These are phyloP conservation scores for Nestor notabilis DNA, from an alignment of 2,113 vertebrate genomes.

Conservation along the genomic window DNA sequence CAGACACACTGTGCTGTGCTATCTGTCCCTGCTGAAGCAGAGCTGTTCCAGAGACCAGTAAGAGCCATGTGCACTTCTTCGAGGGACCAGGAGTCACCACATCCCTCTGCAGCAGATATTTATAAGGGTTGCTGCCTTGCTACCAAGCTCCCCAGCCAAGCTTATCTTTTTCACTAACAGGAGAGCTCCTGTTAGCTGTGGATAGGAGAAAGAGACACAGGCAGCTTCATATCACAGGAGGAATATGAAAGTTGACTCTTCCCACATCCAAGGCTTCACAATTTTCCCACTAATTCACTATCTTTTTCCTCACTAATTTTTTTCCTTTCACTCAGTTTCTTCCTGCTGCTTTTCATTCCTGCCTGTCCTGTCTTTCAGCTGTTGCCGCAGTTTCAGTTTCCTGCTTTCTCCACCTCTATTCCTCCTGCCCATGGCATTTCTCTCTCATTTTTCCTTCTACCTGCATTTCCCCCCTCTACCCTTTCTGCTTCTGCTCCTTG, in stretches of 20 bases:
- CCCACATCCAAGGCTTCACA: background rate
- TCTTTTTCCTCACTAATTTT: background rate
- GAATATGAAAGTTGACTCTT: conserved; percentile 15
- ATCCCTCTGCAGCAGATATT: conserved; percentile 21
- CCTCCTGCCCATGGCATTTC: background rate
- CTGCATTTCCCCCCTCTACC: background rate
- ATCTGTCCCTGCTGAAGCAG: background rate
- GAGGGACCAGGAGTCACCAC: background rate
- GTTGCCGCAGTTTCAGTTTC: background rate
- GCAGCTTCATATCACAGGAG: background rate
- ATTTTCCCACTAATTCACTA: background rate
- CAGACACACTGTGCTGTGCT: background rate
- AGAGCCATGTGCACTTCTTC: background rate
- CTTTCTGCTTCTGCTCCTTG: background rate
- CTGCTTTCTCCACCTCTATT: background rate
- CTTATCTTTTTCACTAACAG: background rate
- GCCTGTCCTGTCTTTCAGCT: background rate
- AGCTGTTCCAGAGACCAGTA: background rate
- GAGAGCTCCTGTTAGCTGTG: background rate
- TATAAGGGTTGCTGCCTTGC: background rate
- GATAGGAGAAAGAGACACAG: background rate
- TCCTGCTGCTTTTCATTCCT: background rate
- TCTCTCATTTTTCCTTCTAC: background rate
- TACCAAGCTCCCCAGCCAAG: background rate
- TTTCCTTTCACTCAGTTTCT: background rate